phyloP scores from a whole-genome alignment of 2,797 vertebrate species.

The Orestias chungarensis region DNA sequence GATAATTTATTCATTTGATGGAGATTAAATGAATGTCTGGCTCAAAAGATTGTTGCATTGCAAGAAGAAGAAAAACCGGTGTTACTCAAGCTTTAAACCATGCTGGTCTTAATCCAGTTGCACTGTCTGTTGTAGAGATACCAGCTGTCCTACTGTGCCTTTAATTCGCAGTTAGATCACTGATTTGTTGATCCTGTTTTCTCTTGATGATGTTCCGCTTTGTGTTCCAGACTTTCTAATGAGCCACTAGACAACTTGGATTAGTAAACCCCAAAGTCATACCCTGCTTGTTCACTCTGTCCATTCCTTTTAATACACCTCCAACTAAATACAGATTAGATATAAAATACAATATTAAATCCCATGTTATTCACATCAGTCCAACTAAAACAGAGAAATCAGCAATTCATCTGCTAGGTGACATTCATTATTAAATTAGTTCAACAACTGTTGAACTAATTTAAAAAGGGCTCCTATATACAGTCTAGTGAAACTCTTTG shows the following conservation, averaged over 20 bases:
- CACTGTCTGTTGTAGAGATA: neutral
- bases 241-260: neutral
- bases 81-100: neutral
- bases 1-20: no score
- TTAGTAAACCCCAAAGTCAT: neutral
- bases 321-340: neutral
- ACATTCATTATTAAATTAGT: no score
- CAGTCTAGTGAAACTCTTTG: neutral
- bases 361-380: neutral
- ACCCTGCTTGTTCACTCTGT: neutral
- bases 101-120: neutral
- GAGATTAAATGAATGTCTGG: neutral
- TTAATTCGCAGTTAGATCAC: neutral
- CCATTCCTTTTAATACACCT: neutral
- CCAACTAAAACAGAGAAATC: neutral
- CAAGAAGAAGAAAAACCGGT: no score
- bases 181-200: slow-evolving; percentile 2
- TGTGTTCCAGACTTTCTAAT: neutral
- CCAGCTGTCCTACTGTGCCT: neutral
- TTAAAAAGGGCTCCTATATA: no score
- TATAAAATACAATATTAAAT: neutral
- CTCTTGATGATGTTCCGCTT: neutral
- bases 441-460: no score
- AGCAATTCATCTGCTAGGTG: neutral
- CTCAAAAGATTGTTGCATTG: neutral